Evolutionary conservation across 2,888 invertebrate genomes (phyloP).

Genomic region (Dicyrtoma fusca): DNA sequence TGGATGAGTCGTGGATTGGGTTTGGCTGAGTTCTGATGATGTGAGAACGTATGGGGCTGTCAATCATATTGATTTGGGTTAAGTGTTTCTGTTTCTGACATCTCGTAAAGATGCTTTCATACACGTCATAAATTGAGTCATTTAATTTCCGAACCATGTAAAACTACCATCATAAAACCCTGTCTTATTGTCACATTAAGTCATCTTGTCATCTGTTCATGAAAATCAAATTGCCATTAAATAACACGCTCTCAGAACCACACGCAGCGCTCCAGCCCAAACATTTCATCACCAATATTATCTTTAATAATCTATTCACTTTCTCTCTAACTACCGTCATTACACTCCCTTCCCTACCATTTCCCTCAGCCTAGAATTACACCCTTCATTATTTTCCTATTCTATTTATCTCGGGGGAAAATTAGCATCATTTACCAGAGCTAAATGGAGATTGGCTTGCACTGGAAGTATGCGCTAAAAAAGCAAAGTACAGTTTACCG

Average conservation of each 20-base stretch:
- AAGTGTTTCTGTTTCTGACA: constrained; percentile 24
- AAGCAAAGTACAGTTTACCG: no score
- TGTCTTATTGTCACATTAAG: constrained; percentile 23
- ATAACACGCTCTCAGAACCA: constrained; percentile 13
- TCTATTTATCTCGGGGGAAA: no score
- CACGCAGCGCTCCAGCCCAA: background rate
- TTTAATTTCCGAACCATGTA: constrained; percentile 27
- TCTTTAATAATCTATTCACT: no score
- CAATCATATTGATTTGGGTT: constrained; percentile 28
- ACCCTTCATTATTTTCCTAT: no score
- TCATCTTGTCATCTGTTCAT: constrained; percentile 28
- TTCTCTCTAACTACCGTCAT: no score
- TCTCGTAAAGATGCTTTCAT: constrained; percentile 14
- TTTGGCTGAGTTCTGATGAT: no score
- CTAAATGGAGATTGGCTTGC: no score
- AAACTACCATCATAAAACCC: constrained; percentile 5
- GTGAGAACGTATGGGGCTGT: background rate
- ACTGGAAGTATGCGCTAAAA: no score
- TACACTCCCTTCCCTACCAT: no score
- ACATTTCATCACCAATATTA: background rate
- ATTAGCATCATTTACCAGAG: no score
- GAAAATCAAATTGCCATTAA: constrained; percentile 28
- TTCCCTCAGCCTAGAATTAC: no score
- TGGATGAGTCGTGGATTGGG: no score
- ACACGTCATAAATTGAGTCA: constrained; percentile 6